Conservation (phyloP, 2,113 vertebrate species). For the Salvator merianae region DNA sequence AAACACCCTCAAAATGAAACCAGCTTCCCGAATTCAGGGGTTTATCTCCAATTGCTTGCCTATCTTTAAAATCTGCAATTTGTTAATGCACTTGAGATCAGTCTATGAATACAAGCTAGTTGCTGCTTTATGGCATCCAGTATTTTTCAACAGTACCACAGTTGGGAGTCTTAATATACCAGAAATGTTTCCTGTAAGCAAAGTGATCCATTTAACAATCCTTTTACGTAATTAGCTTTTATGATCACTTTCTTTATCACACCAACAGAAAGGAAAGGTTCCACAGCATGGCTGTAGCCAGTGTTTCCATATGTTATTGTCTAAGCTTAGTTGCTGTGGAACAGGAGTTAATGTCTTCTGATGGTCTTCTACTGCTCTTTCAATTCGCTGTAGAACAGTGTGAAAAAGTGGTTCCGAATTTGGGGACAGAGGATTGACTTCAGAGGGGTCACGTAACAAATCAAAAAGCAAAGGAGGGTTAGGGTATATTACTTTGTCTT, state of each 20-base stretch:
- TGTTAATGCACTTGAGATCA: too few relatives aligned
- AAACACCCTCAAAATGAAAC: too few relatives aligned
- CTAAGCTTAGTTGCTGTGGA: conserved; percentile 75
- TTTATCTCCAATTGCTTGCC: too few relatives aligned
- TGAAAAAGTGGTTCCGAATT: conserved; percentile 66
- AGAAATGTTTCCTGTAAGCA: background rate
- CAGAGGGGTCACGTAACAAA: conserved; percentile 81
- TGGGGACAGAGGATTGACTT: conserved; percentile 72
- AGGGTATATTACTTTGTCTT: conserved; percentile 72
- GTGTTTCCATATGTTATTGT: conserved; percentile 80
- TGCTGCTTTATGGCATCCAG: too few relatives aligned
- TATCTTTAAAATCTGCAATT: too few relatives aligned
- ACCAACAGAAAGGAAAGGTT: conserved; percentile 84
- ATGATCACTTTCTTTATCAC: conserved; percentile 52
- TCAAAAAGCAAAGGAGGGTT: conserved; percentile 82
- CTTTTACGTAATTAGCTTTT: background rate
- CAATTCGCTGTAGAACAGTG: conserved; percentile 64
- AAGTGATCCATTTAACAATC: background rate
- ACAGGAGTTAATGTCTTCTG: conserved; percentile 57
- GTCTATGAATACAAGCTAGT: too few relatives aligned
- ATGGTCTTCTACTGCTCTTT: conserved; percentile 72
- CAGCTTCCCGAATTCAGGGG: too few relatives aligned
- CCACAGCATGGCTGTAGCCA: conserved; percentile 91
- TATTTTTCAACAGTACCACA: too few relatives aligned
- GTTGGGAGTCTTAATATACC: background rate